phyloP scores from a whole-genome alignment of 2,113 vertebrate species.

The Dendropsophus ebraccatus region DNA sequence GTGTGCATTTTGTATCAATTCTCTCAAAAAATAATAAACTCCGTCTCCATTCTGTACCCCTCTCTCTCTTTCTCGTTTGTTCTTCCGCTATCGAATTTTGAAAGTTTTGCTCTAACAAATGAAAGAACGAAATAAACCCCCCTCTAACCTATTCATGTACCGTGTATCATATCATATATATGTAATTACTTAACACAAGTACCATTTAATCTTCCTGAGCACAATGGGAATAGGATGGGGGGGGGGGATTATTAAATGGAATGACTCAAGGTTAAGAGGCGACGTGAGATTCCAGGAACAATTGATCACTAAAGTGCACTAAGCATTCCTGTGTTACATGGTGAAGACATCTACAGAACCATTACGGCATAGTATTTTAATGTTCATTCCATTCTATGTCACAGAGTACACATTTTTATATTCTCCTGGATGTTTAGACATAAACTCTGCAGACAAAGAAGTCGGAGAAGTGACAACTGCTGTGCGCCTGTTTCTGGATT shows the following conservation, averaged over 20 bases:
- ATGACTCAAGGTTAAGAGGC: not conserved
- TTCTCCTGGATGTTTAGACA: too few relatives aligned
- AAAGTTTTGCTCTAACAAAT: conserved; percentile 19
- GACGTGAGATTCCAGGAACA: not conserved
- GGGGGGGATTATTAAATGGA: not conserved
- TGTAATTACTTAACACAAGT: not conserved
- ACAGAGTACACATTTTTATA: too few relatives aligned
- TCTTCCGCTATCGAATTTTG: not conserved
- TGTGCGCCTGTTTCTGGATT: not conserved
- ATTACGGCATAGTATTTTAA: too few relatives aligned
- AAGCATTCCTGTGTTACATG: too few relatives aligned
- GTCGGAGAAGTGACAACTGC: not conserved
- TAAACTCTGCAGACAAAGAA: too few relatives aligned
- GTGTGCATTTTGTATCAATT: conserved; percentile 70
- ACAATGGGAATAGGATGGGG: not conserved
- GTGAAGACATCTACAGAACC: too few relatives aligned
- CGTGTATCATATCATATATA: not conserved
- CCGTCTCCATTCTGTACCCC: conserved; percentile 69
- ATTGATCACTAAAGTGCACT: not conserved
- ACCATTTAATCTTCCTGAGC: not conserved
- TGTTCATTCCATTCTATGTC: too few relatives aligned
- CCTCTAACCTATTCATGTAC: not conserved
- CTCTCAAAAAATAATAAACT: conserved; percentile 76
- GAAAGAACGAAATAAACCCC: not conserved
- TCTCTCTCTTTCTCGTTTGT: conserved; percentile 57